A percentile compares a stretch with the other conserved stretches of the same genome.
Evolutionary conservation across 2,888 invertebrate genomes (phyloP).

Genomic region (Eucera pruinosa): DNA sequence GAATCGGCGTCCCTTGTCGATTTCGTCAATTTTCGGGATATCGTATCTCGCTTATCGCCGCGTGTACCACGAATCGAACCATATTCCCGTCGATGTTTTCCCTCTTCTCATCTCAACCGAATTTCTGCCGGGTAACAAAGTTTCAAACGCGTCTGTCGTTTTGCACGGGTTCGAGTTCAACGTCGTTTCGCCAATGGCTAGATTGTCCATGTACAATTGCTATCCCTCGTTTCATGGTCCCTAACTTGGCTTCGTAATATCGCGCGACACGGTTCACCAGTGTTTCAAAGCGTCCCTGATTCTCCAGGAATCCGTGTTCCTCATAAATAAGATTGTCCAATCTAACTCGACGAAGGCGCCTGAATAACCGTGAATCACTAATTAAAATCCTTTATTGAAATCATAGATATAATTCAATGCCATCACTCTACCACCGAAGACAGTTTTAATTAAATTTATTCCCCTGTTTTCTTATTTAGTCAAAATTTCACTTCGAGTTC

Average conservation of each 20-base stretch:
- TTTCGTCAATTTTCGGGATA: slow-evolving; percentile 1
- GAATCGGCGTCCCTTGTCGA: neutral
- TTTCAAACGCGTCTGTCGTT: slow-evolving; percentile 46
- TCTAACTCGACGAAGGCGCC: slow-evolving; percentile 37
- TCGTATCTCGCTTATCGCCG: neutral
- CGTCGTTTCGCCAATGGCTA: slow-evolving; percentile 31
- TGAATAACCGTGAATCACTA: slow-evolving; percentile 44
- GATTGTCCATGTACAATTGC: slow-evolving; percentile 44
- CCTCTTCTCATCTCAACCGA: slow-evolving; percentile 22
- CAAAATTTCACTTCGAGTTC: neutral
- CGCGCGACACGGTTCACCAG: slow-evolving; percentile 33
- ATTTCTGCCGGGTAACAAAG: slow-evolving; percentile 45
- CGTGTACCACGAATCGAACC: slow-evolving; percentile 5
- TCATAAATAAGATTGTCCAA: slow-evolving; percentile 59
- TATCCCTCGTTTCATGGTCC: slow-evolving; percentile 45
- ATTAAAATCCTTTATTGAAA: slow-evolving; percentile 47
- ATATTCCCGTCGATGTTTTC: slow-evolving; percentile 20
- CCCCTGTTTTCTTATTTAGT: neutral
- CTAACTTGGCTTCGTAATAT: slow-evolving; percentile 40
- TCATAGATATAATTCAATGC: slow-evolving; percentile 34
- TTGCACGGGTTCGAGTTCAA: slow-evolving; percentile 15
- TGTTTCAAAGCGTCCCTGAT: slow-evolving; percentile 18
- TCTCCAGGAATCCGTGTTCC: slow-evolving; percentile 50
- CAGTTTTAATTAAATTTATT: neutral
- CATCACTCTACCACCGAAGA: neutral